Conservation (phyloP, 53 echinoderm and acorn worm genomes). For the Pentamera pediparva region DNA sequence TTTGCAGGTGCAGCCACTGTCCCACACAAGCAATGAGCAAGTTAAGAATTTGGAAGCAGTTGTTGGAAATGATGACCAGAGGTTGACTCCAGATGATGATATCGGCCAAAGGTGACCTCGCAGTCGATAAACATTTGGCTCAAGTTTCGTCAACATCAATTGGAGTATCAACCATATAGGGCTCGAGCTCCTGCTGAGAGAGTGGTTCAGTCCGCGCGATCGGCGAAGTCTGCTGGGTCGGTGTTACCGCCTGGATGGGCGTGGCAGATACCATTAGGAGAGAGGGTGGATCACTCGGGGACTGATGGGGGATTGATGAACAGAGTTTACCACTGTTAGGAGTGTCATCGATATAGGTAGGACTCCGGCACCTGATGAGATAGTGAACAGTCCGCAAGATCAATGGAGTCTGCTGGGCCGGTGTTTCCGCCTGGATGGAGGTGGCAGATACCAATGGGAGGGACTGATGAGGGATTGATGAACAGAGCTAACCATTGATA, state of each 20-base stretch:
- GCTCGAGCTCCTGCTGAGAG: constrained; percentile 20
- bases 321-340: no score
- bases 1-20: no score
- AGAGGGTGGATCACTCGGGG: constrained; percentile 43
- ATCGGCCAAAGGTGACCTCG: no score
- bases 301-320: no score
- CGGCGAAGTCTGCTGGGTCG: constrained; percentile 83
- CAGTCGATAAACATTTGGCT: no score
- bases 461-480: no score
- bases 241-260: constrained; percentile 91
- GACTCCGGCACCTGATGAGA: neutral
- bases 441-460: constrained; percentile 57
- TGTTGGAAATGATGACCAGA: no score
- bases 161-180: constrained; percentile 23
- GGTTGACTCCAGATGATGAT: no score
- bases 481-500: constrained; percentile 23
- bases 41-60: no score
- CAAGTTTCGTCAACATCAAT: no score
- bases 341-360: no score
- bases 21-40: no score
- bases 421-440: constrained; percentile 84
- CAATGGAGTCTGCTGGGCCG: constrained; percentile 74
- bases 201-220: constrained; percentile 40
- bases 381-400: constrained; percentile 23
- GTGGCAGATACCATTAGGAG: constrained; percentile 63